Percentiles rank a stretch among this genome's conserved stretches.
Conservation (phyloP, 2,797 vertebrate genomes). For the Pogoniulus pusillus region DNA sequence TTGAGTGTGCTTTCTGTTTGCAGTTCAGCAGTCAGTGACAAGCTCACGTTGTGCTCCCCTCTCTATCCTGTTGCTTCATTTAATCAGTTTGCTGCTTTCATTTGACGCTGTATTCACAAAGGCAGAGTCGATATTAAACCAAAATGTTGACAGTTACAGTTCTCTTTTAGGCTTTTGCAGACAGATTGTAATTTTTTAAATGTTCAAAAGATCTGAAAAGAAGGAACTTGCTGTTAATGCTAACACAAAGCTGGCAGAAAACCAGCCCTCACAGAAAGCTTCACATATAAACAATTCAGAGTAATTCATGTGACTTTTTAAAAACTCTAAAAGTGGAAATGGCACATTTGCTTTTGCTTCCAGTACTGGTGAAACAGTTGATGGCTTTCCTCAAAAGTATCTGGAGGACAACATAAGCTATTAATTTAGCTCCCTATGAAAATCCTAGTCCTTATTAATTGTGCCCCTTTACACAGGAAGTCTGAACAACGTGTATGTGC, state of each 20-base stretch:
- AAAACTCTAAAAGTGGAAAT: slow-evolving; percentile 54
- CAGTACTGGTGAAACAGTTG: not conserved
- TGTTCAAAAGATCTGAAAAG: slow-evolving; percentile 61
- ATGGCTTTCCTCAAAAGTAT: slow-evolving; percentile 35
- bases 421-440: not conserved
- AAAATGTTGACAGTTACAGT: slow-evolving; percentile 49
- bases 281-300: slow-evolving; percentile 56
- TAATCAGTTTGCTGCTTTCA: not conserved
- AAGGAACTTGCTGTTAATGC: slow-evolving; percentile 65
- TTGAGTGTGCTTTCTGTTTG: not conserved
- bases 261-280: slow-evolving; percentile 58
- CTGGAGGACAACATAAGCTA: not conserved
- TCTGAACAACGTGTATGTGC: not conserved
- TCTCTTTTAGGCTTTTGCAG: slow-evolving; percentile 58
- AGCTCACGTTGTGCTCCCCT: not conserved
- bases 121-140: slow-evolving; percentile 19
- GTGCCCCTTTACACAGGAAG: not conserved
- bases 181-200: slow-evolving; percentile 67
- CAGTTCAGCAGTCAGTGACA: not conserved
- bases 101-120: not conserved
- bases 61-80: not conserved
- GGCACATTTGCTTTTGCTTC: slow-evolving; percentile 37
- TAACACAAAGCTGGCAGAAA: slow-evolving; percentile 66
- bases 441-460: not conserved
- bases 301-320: slow-evolving; percentile 47